phyloP scores from a whole-genome alignment of 2,888 invertebrate species.

The Parascotia fuliginaria region DNA sequence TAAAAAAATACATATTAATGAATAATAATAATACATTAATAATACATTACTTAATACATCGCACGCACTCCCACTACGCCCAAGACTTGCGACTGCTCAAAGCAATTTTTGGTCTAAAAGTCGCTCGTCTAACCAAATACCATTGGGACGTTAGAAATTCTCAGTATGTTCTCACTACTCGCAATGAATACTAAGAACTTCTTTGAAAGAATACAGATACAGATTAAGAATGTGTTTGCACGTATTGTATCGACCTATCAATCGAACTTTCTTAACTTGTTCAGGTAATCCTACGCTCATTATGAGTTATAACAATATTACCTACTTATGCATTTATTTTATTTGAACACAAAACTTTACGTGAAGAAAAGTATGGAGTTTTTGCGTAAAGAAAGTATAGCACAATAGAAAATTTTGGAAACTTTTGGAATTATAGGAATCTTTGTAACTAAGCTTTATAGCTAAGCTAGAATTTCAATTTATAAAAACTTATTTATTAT shows the following conservation, averaged over 20 bases:
- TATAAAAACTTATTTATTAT: no score
- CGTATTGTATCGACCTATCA: conserved; percentile 41
- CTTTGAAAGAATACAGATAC: conserved; percentile 43
- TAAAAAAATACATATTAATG: no score
- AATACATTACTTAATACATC: no score
- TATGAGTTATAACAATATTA: conserved; percentile 24
- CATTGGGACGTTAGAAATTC: conserved; percentile 37
- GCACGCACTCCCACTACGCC: no score
- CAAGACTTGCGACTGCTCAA: no score
- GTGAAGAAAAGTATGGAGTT: no score
- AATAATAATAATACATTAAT: no score
- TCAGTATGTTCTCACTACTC: conserved; percentile 36
- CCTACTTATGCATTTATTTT: conserved; percentile 17
- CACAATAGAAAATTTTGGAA: neutral
- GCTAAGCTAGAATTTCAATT: neutral
- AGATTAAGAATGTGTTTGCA: conserved; percentile 43
- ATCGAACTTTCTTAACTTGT: conserved; percentile 8
- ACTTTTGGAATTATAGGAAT: neutral
- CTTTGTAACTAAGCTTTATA: no score
- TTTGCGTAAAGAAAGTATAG: neutral
- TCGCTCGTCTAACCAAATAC: conserved; percentile 23
- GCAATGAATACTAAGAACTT: conserved; percentile 43
- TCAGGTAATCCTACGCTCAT: conserved; percentile 17
- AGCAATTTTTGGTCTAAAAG: neutral
- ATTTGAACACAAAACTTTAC: neutral